Evolutionary conservation across 2,888 invertebrate species (phyloP), one percentile per base, ranked within the genome.

Genomic region (Shargacucullia verbasci): DNA sequence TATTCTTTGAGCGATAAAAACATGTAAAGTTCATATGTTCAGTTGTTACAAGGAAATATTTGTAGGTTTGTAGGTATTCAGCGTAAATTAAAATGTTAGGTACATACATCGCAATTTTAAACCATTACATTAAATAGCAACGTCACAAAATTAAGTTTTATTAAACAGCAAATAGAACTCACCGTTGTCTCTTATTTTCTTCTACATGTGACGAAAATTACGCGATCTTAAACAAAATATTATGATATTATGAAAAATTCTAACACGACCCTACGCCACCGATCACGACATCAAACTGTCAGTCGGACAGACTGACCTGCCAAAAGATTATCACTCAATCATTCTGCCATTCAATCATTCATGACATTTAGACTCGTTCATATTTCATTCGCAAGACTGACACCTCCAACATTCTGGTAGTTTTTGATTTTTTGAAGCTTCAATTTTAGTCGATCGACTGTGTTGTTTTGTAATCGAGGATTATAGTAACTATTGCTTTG

Each of bases 181-280:
- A 70, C 69, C 61, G 7, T n/a, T 9, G 8, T 37, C 13, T 20
- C 8, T 10, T 34, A 6, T 43, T 9, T 41, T 12, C 35, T 53
- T 43, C 61, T 61, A 61, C 69, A 65, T 58, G 34, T 37, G 65
- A 33, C 4, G 20, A 34, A 10, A 20, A n/a, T 12, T 13, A 20
- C 45, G 14, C 45, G 12, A 6, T 12, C 25, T 41, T n/a, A 13
- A 40, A 44, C 15, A 3, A n/a, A 13, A 15, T 14, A 14, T 49
- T 43, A 47, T 33, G 20, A 37, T 50, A 47, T 33, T 14, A 0
- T 20, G 3, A 33, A 54, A 5, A 31, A 35, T 55, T 27, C 4
- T 0, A 1, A 49, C 37, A 54, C 56, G 1, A 53, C 69, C 11
- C 0, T 0, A 0, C n/a, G 0, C 0, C 2, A 1, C 43, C 0